A percentile compares a stretch with the other conserved stretches of the same genome.
These are phyloP conservation scores for Drosophila fungiperda DNA, from an alignment of 2,888 invertebrate genomes.

Conservation along the genomic window DNA sequence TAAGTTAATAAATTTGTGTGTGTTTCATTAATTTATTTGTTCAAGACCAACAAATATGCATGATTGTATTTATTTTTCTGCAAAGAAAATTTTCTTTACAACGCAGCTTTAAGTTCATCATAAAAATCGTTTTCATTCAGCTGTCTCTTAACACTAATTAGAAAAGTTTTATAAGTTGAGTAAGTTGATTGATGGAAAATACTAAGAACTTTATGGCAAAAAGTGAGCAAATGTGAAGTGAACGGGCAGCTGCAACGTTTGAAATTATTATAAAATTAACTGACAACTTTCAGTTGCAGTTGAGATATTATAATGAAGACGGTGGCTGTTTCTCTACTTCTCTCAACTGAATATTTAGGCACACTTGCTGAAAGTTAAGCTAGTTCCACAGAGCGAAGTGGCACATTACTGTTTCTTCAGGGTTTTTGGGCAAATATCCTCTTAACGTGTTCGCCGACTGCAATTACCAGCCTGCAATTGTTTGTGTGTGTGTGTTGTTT, in stretches of 20 bases:
- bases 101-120: conserved; percentile 11
- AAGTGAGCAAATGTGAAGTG: conserved; percentile 2
- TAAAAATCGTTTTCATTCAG: conserved; percentile 11
- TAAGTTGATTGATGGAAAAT: conserved; percentile 50
- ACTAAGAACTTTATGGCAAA: conserved; percentile 6
- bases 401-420: conserved; percentile 9
- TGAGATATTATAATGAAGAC: conserved; percentile 4
- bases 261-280: conserved; percentile 12
- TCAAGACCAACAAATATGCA: neutral
- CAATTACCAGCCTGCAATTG: conserved; percentile 49
- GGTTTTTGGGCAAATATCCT: conserved; percentile 21
- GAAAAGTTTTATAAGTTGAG: conserved; percentile 47
- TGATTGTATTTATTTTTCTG: neutral
- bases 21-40: neutral
- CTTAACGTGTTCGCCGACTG: conserved; percentile 47
- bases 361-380: neutral
- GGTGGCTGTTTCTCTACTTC: neutral
- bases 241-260: conserved; percentile 38
- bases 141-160: conserved; percentile 39
- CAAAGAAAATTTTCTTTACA: conserved; percentile 7
- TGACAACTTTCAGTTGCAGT: neutral
- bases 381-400: conserved; percentile 1
- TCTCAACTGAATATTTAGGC: neutral
- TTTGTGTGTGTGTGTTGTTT: neutral
- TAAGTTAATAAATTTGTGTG: neutral